Conservation (phyloP, 1,140 invertebrate genomes). For the Elymnias hypermnestra region DNA sequence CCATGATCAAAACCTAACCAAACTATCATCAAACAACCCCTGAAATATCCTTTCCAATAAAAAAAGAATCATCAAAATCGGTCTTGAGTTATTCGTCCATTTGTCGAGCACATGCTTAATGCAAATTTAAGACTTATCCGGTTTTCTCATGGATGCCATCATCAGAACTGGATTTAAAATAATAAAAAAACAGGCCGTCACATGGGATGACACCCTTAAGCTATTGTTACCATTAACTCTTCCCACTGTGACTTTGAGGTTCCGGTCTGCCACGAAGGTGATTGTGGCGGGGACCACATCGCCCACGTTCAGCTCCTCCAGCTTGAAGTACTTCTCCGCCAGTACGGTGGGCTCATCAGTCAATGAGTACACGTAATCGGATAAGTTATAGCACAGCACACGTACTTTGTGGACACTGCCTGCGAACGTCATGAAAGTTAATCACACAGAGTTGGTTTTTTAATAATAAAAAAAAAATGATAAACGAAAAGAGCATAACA, state of each 20-base stretch:
- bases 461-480: background rate
- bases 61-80: too few species aligned
- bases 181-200: too few species aligned
- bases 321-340: conserved; percentile 41
- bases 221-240: conserved; percentile 36
- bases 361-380: conserved; percentile 50
- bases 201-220: too few species aligned
- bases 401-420: conserved; percentile 50
- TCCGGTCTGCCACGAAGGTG: conserved; percentile 28
- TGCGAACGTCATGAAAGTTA: conserved; percentile 14
- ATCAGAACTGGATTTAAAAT: too few species aligned
- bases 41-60: too few species aligned
- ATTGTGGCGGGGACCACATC: conserved; percentile 39
- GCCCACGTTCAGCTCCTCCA: conserved; percentile 31
- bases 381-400: conserved; percentile 48
- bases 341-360: conserved; percentile 38
- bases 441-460: too few species aligned
- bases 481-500: background rate
- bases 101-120: too few species aligned
- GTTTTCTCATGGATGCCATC: too few species aligned
- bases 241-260: conserved; percentile 32
- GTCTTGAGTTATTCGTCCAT: too few species aligned
- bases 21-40: too few species aligned
- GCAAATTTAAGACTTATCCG: too few species aligned
- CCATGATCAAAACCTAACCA: too few species aligned